Conservation (phyloP, 2,797 vertebrate species). For the Semaprochilodus insignis region DNA sequence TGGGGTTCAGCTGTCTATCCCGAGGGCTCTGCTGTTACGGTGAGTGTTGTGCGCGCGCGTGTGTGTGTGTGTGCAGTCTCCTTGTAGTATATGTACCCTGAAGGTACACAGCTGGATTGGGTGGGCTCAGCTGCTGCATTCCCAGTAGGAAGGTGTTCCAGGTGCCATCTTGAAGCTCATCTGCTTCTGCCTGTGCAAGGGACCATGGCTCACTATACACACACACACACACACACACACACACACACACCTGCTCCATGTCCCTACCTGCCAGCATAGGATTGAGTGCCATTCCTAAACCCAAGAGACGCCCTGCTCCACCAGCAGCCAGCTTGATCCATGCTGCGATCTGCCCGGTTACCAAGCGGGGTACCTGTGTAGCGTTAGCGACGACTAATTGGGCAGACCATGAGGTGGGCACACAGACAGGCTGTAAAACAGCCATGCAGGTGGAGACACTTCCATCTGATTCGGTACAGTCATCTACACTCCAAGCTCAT, state of each 20-base stretch:
- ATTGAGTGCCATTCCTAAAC: conserved; percentile 64
- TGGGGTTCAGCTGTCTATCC: conserved; percentile 43
- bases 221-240: conserved; percentile 7
- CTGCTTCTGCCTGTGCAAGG: conserved; percentile 32
- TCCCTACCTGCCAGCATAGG: conserved; percentile 62
- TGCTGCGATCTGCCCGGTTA: conserved; percentile 57
- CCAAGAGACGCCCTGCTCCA: conserved; percentile 58
- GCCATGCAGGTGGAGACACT: background rate
- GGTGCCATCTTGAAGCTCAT: conserved; percentile 69
- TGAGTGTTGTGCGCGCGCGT: conserved; percentile 24
- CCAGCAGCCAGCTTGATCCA: conserved; percentile 54
- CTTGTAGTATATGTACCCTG: conserved; percentile 68
- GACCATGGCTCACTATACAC: conserved; percentile 22
- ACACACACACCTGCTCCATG: conserved; percentile 63
- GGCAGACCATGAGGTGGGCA: conserved; percentile 61
- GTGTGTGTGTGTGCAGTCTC: conserved; percentile 22
- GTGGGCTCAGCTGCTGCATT: conserved; percentile 76
- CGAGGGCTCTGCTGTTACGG: conserved; percentile 5
- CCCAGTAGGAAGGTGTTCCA: conserved; percentile 72
- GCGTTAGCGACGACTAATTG: conserved; percentile 64
- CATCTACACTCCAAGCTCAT: background rate
- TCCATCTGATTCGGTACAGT: background rate
- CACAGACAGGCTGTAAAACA: conserved; percentile 51
- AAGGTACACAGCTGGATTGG: conserved; percentile 79
- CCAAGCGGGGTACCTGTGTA: conserved; percentile 66